phyloP scores from a whole-genome alignment of 2,113 vertebrate genomes.

The Crotalus viridis region DNA sequence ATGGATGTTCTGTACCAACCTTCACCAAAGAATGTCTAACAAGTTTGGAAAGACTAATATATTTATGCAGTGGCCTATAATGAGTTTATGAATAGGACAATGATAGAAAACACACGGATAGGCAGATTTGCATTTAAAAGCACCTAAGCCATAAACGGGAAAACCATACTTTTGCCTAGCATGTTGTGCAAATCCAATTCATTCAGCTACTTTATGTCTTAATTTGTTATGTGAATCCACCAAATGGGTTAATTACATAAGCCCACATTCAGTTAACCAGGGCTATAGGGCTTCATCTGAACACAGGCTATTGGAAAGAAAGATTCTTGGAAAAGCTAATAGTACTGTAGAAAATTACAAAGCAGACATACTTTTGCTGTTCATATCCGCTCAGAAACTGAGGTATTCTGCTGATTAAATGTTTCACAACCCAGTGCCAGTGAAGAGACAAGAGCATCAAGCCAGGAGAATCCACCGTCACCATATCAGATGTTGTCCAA shows the following conservation, averaged over 20 bases:
- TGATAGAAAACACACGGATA: neutral
- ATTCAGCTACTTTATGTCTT: neutral
- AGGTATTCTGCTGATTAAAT: slow-evolving; percentile 80
- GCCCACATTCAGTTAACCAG: neutral
- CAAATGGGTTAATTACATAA: neutral
- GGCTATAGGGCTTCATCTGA: neutral
- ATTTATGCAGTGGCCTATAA: neutral
- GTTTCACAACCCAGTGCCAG: slow-evolving; percentile 96
- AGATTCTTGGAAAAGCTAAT: neutral
- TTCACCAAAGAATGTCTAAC: neutral
- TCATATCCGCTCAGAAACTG: slow-evolving; percentile 78
- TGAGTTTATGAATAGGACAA: neutral
- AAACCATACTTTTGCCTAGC: neutral
- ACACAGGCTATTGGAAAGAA: neutral
- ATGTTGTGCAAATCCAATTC: neutral
- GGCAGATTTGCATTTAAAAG: neutral
- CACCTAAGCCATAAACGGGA: neutral
- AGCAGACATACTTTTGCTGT: slow-evolving; percentile 76
- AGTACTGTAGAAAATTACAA: neutral
- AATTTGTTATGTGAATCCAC: neutral
- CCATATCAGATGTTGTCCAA: slow-evolving; percentile 79
- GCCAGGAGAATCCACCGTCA: slow-evolving; percentile 78
- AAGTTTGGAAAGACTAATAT: neutral
- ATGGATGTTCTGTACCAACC: neutral
- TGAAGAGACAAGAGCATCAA: slow-evolving; percentile 88